These are phyloP conservation scores for Ridgeia piscesae DNA, from an alignment of 1,140 invertebrate species.

Conservation along the genomic window DNA sequence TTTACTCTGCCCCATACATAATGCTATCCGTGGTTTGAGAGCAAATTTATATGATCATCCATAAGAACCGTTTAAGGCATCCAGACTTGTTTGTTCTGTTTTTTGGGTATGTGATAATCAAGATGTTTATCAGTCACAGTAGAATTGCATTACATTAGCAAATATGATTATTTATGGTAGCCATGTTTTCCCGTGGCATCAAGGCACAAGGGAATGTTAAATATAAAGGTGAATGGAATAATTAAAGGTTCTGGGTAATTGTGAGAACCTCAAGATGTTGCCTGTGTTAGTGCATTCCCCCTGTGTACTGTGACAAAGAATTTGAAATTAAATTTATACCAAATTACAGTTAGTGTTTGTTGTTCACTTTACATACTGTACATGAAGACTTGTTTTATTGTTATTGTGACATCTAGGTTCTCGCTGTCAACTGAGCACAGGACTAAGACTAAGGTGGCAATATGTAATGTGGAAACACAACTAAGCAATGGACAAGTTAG, in stretches of 20 bases:
- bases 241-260: neutral
- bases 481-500: no score
- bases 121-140: neutral
- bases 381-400: no score
- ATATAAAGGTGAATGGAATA: neutral
- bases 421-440: no score
- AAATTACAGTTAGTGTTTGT: neutral
- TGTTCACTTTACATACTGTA: no score
- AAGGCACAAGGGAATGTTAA: neutral
- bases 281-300: neutral
- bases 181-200: neutral
- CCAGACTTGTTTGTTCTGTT: neutral
- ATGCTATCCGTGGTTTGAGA: no score
- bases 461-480: no score
- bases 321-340: slow-evolving; percentile 2
- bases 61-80: neutral
- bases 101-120: neutral
- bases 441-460: no score
- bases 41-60: no score
- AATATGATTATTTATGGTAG: neutral
- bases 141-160: neutral
- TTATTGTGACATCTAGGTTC: no score
- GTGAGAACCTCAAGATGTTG: neutral
- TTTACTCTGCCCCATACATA: no score
- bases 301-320: neutral